Evolutionary conservation across 2,888 invertebrate genomes (phyloP), one percentile per base, ranked within the genome.

Genomic region (Hydraecia micacea): DNA sequence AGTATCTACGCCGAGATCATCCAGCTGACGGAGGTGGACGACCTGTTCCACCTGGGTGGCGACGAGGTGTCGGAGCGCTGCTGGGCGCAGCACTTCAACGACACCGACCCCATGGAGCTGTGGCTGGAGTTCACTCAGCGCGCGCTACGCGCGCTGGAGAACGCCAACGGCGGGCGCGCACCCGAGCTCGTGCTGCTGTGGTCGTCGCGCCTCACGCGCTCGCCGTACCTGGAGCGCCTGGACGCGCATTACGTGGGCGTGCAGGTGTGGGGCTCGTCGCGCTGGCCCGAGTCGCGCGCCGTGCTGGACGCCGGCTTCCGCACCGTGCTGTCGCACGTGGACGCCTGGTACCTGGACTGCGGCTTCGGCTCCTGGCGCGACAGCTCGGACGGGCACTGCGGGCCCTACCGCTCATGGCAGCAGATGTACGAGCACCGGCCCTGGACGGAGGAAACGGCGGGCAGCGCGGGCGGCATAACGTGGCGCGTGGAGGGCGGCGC

Each of bases 271-370:
- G 98, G 98, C 62, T 98, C 98, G 0, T 98, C 98, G 87, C 97
- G 97, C 67, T 98, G 98, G 98, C 97, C 98, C 3, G 98, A 98
- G 91, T 98, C 98, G 28, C 97, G 97, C 11, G 98, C 98, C 81
- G 97, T 98, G 8, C 94, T 98, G 42, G 97, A 98, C 86, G 98
- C 98, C 77, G 98, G 98, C 5, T 98, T 98, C 94, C 97, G 98
- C 77, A 97, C 98, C 73, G 98, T 99, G 77, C 95, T 98, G 78
- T 98, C 98, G 28, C 98, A 99, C 94, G 98, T 98, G 75, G 98
- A 99, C 93, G 98, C 98, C 8, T 98, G 98, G 98, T 99, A 98
- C 94, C 97, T 99, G 86, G 98, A 99, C 93, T 99, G 98, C 92
- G 99, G 99, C 1, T 98, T 98, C 93, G 98, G 98, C 0, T 98